Percentiles rank a stretch among this genome's conserved stretches.
Conservation (phyloP, 2,888 invertebrate species). For the Petrolisthes cinctipes region DNA sequence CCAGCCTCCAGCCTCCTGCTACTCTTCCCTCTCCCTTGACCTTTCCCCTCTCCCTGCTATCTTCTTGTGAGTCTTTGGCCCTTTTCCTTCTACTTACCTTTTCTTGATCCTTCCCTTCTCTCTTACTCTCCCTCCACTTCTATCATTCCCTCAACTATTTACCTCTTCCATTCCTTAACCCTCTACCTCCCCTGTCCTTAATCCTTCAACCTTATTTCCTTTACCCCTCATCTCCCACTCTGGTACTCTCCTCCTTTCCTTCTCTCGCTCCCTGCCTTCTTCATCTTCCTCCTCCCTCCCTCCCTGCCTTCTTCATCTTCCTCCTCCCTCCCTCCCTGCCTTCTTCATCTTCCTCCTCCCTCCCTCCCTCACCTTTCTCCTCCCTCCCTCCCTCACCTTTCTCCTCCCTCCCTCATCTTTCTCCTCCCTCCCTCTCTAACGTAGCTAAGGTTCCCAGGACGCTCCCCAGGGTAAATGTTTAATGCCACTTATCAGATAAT, state of each 20-base stretch:
- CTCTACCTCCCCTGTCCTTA: no score
- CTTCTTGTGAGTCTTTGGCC: no score
- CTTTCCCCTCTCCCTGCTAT: no score
- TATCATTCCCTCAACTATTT: no score
- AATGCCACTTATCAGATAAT: constrained; percentile 47
- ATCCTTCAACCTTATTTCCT: no score
- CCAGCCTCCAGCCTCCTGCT: no score
- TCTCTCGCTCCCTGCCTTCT: background rate
- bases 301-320: background rate
- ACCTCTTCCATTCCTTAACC: no score
- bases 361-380: background rate
- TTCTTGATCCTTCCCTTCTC: no score
- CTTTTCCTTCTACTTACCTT: no score
- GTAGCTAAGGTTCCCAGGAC: constrained; percentile 35
- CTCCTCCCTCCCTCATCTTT: background rate
- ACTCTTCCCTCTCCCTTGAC: no score
- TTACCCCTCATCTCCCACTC: no score
- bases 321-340: background rate
- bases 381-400: background rate
- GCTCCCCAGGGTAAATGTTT: constrained; percentile 38
- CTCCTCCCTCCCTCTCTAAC: background rate
- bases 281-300: background rate
- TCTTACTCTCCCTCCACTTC: no score
- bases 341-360: background rate
- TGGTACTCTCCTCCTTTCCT: background rate